phyloP scores from a whole-genome alignment of 2,888 invertebrate species.

The Holacanthella duospinosa region DNA sequence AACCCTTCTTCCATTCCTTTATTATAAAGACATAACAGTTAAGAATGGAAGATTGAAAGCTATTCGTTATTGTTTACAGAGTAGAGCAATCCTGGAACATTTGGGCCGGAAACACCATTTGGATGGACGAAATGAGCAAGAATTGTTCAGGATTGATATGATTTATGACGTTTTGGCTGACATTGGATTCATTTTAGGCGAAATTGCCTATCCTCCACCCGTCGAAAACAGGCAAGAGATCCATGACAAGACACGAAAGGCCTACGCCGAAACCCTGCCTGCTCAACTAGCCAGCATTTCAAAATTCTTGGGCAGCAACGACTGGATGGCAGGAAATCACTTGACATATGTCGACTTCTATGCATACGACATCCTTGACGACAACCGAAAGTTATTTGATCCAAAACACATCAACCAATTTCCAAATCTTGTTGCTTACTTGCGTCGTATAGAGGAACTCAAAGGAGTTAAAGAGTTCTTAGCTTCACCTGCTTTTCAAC shows the following conservation, averaged over 20 bases:
- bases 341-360: conserved; percentile 4
- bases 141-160: not conserved
- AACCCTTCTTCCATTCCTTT: not conserved
- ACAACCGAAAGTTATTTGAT: not conserved
- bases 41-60: too few relatives aligned
- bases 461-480: not conserved
- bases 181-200: not conserved
- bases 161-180: not conserved
- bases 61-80: not conserved
- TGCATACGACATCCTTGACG: not conserved
- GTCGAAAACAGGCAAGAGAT: not conserved
- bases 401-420: not conserved
- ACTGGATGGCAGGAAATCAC: not conserved
- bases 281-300: not conserved
- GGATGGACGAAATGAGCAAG: not conserved
- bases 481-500: conserved; percentile 3
- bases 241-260: not conserved
- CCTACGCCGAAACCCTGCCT: not conserved
- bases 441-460: not conserved
- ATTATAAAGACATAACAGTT: not conserved
- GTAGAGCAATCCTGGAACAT: not conserved
- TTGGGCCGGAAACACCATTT: conserved; percentile 3
- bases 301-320: conserved; percentile 1
- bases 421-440: not conserved
- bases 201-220: not conserved